Percentiles rank a stretch among this genome's conserved stretches.
phyloP scores from a whole-genome alignment of 2,113 vertebrate genomes.

The Dicrurus megarhynchus region DNA sequence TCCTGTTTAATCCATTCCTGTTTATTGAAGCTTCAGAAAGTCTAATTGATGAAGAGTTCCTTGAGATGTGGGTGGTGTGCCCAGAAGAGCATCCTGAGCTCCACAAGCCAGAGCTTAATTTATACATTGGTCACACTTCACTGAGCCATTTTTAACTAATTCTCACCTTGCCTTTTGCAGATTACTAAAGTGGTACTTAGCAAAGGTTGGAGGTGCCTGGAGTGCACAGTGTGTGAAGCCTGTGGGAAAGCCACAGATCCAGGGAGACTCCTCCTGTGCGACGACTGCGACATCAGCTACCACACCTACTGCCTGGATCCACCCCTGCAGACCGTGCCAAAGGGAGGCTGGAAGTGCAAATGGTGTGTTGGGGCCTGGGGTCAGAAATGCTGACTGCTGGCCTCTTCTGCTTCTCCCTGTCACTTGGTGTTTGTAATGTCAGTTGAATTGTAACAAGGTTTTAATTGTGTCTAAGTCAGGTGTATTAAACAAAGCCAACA shows the following conservation, averaged over 20 bases:
- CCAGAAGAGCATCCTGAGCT: neutral
- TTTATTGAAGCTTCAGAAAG: neutral
- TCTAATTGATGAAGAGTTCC: neutral
- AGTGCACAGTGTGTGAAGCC: conserved; percentile 96
- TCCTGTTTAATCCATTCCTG: neutral
- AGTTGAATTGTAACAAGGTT: neutral
- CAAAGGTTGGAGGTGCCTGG: conserved; percentile 96
- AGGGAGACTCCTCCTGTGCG: conserved; percentile 89
- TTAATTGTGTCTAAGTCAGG: neutral
- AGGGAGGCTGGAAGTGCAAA: conserved; percentile 98
- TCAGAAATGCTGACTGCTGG: neutral
- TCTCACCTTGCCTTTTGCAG: conserved; percentile 67
- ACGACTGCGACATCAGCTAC: conserved; percentile 98
- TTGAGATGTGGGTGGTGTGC: neutral
- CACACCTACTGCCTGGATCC: conserved; percentile 97
- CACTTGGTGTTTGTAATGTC: neutral
- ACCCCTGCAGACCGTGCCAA: conserved; percentile 92
- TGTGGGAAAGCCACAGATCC: conserved; percentile 95
- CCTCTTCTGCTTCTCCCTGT: neutral
- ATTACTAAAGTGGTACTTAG: conserved; percentile 92
- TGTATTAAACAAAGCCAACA: neutral
- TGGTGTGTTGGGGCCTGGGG: conserved; percentile 76
- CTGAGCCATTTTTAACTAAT: neutral
- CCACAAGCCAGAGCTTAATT: neutral
- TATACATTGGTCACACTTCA: neutral